phyloP scores from a whole-genome alignment of 2,888 invertebrate genomes.

The Diploptera punctata region DNA sequence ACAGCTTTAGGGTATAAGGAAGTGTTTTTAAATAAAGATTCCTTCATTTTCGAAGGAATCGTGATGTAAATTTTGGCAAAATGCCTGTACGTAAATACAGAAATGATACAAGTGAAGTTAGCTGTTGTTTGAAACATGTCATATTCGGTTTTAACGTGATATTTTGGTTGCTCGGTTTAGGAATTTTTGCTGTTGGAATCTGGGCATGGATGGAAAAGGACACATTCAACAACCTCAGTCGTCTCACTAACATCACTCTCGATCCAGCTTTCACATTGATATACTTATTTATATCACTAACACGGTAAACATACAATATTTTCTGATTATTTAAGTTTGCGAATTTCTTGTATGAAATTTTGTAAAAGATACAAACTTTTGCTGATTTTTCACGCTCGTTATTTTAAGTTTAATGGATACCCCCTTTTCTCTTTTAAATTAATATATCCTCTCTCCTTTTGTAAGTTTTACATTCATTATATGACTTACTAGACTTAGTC shows the following conservation, averaged over 20 bases:
- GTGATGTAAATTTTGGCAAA: slow-evolving; percentile 50
- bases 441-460: no score
- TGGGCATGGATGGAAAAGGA: slow-evolving; percentile 99
- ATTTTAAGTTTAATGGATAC: no score
- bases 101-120: slow-evolving; percentile 94
- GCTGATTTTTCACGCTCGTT: no score
- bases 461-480: no score
- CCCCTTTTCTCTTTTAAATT: no score
- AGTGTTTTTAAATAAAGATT: no score
- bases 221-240: slow-evolving; percentile 89
- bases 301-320: no score
- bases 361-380: no score
- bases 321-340: no score
- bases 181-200: slow-evolving; percentile 87
- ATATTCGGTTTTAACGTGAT: slow-evolving; percentile 96
- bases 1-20: neutral
- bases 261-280: slow-evolving; percentile 97
- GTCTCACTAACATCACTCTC: slow-evolving; percentile 85
- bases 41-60: slow-evolving; percentile 32
- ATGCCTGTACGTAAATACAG: slow-evolving; percentile 86
- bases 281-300: no score
- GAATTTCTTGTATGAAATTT: no score
- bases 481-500: no score
- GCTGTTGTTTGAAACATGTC: slow-evolving; percentile 97
- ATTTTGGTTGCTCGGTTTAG: slow-evolving; percentile 83